Evolutionary conservation across 2,888 invertebrate genomes (phyloP).

Genomic region (Drosophila paramelanica): DNA sequence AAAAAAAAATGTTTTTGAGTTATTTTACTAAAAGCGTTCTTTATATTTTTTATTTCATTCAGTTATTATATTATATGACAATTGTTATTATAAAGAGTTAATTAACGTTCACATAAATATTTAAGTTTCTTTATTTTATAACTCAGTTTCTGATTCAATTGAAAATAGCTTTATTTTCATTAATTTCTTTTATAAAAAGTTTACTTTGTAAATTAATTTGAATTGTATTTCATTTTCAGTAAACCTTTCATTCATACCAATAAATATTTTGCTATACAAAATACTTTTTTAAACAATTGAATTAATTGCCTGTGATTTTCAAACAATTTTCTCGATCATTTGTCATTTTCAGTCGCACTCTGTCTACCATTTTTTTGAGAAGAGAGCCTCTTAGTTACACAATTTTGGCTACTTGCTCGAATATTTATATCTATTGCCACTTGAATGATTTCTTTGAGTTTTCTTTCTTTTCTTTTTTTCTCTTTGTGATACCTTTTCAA

Average conservation of each 20-base stretch:
- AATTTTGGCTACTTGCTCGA: constrained; percentile 25
- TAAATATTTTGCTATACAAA: neutral
- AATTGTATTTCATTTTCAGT: neutral
- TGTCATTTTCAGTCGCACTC: constrained; percentile 16
- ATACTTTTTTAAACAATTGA: neutral
- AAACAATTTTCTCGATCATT: constrained; percentile 26
- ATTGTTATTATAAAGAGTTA: too few species aligned
- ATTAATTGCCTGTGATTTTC: constrained; percentile 6
- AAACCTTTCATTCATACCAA: neutral
- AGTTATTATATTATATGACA: neutral
- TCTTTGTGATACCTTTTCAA: constrained; percentile 24
- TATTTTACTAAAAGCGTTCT: neutral
- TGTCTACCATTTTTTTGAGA: constrained; percentile 3
- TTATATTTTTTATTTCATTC: neutral
- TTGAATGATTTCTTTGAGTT: constrained; percentile 7
- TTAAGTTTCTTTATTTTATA: too few species aligned
- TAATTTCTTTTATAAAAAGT: neutral
- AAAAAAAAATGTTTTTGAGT: neutral
- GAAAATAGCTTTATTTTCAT: neutral
- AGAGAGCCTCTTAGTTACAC: constrained; percentile 4
- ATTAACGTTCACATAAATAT: too few species aligned
- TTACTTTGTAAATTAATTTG: neutral
- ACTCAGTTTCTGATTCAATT: neutral
- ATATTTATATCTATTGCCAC: constrained; percentile 53
- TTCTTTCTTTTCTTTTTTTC: neutral